phyloP scores from a whole-genome alignment of 2,888 invertebrate genomes.

The Boloria euphrosyne region DNA sequence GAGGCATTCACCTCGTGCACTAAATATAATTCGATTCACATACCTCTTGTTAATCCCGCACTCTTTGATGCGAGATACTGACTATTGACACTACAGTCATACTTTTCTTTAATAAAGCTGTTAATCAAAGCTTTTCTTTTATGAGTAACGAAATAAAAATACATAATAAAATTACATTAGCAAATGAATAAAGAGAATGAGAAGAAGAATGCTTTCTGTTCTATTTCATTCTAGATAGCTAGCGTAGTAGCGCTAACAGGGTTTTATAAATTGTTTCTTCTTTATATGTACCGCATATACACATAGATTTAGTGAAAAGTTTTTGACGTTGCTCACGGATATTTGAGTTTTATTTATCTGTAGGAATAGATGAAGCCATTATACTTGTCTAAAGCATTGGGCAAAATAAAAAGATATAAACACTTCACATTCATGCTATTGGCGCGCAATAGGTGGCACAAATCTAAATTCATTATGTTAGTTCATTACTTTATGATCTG shows the following conservation, averaged over 20 bases:
- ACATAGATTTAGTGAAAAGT: too few species aligned
- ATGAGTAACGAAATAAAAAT: too few species aligned
- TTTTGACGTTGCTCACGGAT: too few species aligned
- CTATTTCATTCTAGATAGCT: too few species aligned
- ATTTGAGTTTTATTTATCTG: too few species aligned
- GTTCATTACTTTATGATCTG: background rate
- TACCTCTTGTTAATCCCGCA: slow-evolving; percentile 26
- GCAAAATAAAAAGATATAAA: slow-evolving; percentile 20
- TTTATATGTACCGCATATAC: too few species aligned
- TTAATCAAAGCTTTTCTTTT: background rate
- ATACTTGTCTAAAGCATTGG: background rate
- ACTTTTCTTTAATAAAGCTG: background rate
- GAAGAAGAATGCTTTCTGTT: too few species aligned
- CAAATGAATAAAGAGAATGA: too few species aligned
- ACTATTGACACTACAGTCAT: slow-evolving; percentile 15
- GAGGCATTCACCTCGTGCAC: slow-evolving; percentile 39
- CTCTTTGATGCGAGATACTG: slow-evolving; percentile 20
- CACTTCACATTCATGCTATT: slow-evolving; percentile 22
- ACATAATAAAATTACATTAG: too few species aligned
- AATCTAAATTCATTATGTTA: slow-evolving; percentile 16
- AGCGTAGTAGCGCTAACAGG: too few species aligned
- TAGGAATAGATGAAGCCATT: background rate
- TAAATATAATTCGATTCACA: slow-evolving; percentile 40
- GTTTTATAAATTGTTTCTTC: too few species aligned
- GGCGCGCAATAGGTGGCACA: slow-evolving; percentile 27